Percentiles rank a stretch among this genome's conserved stretches.
Conservation (phyloP, 1,140 invertebrate genomes). For the Acromyrmex echinatior region DNA sequence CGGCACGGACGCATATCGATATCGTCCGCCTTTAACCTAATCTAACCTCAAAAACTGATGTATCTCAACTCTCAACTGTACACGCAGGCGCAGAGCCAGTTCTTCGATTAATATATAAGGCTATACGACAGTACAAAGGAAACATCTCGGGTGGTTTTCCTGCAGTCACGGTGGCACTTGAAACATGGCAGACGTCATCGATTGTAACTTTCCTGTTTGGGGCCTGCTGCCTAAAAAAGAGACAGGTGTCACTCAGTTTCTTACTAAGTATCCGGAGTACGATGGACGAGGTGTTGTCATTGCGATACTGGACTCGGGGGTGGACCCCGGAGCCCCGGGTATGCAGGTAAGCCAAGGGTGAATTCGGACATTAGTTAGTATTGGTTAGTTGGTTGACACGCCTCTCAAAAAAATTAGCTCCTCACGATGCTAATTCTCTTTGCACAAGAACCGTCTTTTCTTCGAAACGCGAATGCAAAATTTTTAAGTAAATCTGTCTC, state of each 20-base stretch:
- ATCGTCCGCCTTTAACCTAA: slow-evolving; percentile 66
- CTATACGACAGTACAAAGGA: slow-evolving; percentile 81
- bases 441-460: background rate
- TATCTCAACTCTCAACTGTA: background rate
- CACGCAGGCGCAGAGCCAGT: slow-evolving; percentile 78
- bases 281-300: slow-evolving; percentile 97
- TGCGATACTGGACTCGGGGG: slow-evolving; percentile 98
- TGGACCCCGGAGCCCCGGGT: slow-evolving; percentile 97
- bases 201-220: slow-evolving; percentile 93
- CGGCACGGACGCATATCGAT: background rate
- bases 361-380: slow-evolving; percentile 21
- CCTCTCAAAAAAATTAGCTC: slow-evolving; percentile 35
- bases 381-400: slow-evolving; percentile 60
- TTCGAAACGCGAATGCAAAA: background rate
- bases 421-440: background rate
- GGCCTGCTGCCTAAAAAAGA: slow-evolving; percentile 98
- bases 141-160: slow-evolving; percentile 81
- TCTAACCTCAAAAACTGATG: slow-evolving; percentile 66
- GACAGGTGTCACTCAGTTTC: slow-evolving; percentile 95
- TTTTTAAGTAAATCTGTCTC: background rate
- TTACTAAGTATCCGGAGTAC: slow-evolving; percentile 96
- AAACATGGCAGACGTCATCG: slow-evolving; percentile 89
- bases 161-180: slow-evolving; percentile 76
- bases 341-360: slow-evolving; percentile 92
- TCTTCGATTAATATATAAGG: slow-evolving; percentile 83